Evolutionary conservation across 2,888 invertebrate genomes (phyloP).

Genomic region (Camptogramma bilineatum): DNA sequence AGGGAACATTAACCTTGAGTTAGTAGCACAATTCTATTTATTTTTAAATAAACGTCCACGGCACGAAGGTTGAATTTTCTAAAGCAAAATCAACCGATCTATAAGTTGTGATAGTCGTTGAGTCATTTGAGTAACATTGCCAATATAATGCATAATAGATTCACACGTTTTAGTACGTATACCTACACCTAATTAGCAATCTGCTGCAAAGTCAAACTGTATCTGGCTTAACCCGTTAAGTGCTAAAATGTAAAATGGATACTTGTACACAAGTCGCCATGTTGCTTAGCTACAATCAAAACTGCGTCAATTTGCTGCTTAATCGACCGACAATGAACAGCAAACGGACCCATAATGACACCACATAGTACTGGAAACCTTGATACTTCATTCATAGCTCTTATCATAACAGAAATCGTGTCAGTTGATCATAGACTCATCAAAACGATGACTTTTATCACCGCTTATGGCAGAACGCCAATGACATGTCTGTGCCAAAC

Average conservation of each 20-base stretch:
- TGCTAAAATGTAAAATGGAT: too few relatives aligned
- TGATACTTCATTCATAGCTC: background rate
- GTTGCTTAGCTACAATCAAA: background rate
- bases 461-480: conserved; percentile 48
- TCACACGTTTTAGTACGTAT: too few relatives aligned
- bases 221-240: background rate
- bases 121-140: background rate
- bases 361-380: background rate
- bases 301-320: too few relatives aligned
- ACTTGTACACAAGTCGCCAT: background rate
- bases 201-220: background rate
- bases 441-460: conserved; percentile 34
- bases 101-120: background rate
- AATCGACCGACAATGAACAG: background rate
- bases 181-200: background rate
- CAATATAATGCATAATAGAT: too few relatives aligned
- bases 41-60: background rate
- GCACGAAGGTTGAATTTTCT: background rate
- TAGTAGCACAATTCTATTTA: background rate
- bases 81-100: background rate
- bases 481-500: conserved; percentile 39
- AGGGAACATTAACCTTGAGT: background rate
- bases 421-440: conserved; percentile 37
- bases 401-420: conserved; percentile 10
- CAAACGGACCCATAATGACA: background rate